A percentile compares a stretch with the other conserved stretches of the same genome.
phyloP scores from a whole-genome alignment of 2,113 vertebrate species.

The Peromyscus leucopus region DNA sequence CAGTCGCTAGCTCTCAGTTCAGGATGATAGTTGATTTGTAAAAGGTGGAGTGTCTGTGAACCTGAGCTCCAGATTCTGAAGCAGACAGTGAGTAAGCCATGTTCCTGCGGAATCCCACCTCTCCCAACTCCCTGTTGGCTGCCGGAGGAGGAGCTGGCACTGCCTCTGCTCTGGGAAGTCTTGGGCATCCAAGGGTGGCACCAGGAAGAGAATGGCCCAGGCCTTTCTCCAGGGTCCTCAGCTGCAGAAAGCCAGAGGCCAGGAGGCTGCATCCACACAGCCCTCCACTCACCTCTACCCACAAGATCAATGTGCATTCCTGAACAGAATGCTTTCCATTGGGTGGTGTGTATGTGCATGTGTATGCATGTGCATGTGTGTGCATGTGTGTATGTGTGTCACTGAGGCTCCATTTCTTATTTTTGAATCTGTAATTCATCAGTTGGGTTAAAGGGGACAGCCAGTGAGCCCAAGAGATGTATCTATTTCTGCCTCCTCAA shows the following conservation, averaged over 20 bases:
- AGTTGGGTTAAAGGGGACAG: background rate
- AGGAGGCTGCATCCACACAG: background rate
- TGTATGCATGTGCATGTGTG: background rate
- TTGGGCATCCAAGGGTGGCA: too few species aligned
- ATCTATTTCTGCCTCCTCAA: background rate
- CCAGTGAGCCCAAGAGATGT: background rate
- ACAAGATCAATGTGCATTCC: background rate
- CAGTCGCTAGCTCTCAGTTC: background rate
- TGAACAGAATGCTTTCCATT: background rate
- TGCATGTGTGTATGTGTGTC: background rate
- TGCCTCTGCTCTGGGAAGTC: background rate
- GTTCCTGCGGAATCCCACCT: background rate
- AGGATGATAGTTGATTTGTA: background rate
- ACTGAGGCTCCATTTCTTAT: background rate
- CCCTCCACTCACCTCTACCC: fast-evolving
- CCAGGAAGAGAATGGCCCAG: too few species aligned
- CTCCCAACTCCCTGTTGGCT: background rate
- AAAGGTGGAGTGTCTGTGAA: background rate
- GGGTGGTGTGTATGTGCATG: background rate
- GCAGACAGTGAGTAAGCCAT: background rate
- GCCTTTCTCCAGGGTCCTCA: background rate
- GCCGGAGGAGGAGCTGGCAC: background rate
- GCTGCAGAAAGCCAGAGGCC: too few species aligned
- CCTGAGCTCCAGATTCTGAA: background rate
- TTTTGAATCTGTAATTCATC: background rate